Conservation (phyloP, 2,888 invertebrate species). For the Cataglyphis altisquamis region DNA sequence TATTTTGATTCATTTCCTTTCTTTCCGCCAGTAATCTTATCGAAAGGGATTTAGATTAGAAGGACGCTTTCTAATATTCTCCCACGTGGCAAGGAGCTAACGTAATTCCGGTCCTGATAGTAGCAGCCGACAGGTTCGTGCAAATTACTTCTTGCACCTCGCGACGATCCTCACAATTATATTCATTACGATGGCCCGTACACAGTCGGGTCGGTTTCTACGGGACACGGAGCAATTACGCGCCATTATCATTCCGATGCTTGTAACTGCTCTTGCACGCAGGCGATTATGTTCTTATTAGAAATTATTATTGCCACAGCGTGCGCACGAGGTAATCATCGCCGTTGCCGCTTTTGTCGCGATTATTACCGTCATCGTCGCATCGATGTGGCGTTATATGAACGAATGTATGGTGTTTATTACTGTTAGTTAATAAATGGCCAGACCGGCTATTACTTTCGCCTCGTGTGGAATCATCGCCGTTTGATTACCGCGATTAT, state of each 20-base stretch:
- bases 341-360: constrained; percentile 59
- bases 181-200: constrained; percentile 64
- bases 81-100: constrained; percentile 5
- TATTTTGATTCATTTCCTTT: not conserved
- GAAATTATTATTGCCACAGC: constrained; percentile 63
- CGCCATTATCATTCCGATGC: constrained; percentile 66
- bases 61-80: not conserved
- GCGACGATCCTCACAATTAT: constrained; percentile 68
- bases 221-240: constrained; percentile 65
- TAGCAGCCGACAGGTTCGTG: constrained; percentile 51
- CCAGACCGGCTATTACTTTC: constrained; percentile 26
- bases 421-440: constrained; percentile 35
- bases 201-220: constrained; percentile 51
- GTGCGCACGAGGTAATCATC: constrained; percentile 58
- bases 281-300: constrained; percentile 68
- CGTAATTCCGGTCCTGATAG: constrained; percentile 10
- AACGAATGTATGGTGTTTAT: constrained; percentile 11
- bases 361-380: constrained; percentile 51
- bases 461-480: constrained; percentile 7
- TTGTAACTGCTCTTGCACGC: constrained; percentile 54
- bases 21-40: not conserved
- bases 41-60: not conserved
- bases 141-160: constrained; percentile 71
- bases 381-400: constrained; percentile 23
- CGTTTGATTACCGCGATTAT: constrained; percentile 41